Conservation (phyloP, 2,113 vertebrate genomes). For the Oryzias woworae region DNA sequence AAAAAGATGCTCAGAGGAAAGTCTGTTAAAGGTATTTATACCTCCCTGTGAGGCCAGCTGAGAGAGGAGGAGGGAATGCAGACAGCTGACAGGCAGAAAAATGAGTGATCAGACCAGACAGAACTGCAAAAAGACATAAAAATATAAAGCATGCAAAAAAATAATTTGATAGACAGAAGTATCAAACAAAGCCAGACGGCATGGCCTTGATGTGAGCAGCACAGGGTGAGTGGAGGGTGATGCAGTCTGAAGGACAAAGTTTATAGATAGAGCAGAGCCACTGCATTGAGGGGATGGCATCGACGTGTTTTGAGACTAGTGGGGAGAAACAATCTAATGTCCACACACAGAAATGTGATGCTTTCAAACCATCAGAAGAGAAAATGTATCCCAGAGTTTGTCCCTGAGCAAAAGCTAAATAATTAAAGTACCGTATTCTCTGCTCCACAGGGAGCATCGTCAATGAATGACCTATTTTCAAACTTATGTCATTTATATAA, state of each 20-base stretch:
- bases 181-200: constrained; percentile 29
- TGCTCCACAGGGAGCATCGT: too few species aligned
- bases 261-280: neutral
- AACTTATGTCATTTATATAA: too few species aligned
- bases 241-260: constrained; percentile 1
- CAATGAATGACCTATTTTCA: too few species aligned
- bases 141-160: constrained; percentile 17
- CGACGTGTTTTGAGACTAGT: constrained; percentile 1
- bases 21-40: constrained; percentile 66
- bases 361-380: too few species aligned
- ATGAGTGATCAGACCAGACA: neutral
- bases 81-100: neutral
- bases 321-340: neutral
- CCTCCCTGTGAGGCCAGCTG: constrained; percentile 25
- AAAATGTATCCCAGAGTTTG: too few species aligned
- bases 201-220: constrained; percentile 25
- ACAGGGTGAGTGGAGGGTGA: constrained; percentile 18
- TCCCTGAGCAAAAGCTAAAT: too few species aligned
- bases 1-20: constrained; percentile 50
- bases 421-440: too few species aligned
- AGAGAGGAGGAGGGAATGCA: neutral
- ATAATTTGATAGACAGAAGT: constrained; percentile 32
- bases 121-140: constrained; percentile 35
- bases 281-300: constrained; percentile 1
- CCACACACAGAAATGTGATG: neutral